phyloP scores from a whole-genome alignment of 2,888 invertebrate species.

The Agonum fuliginosum region DNA sequence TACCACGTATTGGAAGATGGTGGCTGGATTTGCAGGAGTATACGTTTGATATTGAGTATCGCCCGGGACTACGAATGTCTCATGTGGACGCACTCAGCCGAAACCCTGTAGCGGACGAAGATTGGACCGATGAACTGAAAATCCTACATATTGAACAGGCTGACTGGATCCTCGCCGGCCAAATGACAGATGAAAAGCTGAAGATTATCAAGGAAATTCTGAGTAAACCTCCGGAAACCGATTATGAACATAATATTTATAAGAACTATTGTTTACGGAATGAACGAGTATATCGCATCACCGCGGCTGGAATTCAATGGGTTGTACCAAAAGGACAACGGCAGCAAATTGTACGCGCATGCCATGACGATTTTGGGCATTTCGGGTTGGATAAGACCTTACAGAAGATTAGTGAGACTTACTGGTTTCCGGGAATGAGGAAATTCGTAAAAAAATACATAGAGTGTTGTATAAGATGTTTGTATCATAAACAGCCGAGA shows the following conservation, averaged over 20 bases:
- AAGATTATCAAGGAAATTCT: constrained; percentile 6
- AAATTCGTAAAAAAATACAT: constrained; percentile 69
- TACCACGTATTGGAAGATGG: not conserved
- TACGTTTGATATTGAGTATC: no score
- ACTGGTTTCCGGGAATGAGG: constrained; percentile 70
- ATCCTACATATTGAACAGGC: constrained; percentile 56
- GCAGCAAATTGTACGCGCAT: constrained; percentile 61
- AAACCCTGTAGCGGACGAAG: constrained; percentile 60
- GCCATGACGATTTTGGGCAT: constrained; percentile 63
- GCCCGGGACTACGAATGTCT: no score
- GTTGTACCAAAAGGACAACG: constrained; percentile 62
- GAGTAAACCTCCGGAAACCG: not conserved
- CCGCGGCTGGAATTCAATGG: constrained; percentile 60
- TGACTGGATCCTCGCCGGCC: no score
- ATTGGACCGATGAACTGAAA: constrained; percentile 49
- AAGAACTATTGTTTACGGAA: constrained; percentile 26
- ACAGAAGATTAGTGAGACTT: constrained; percentile 63
- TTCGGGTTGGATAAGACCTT: constrained; percentile 64
- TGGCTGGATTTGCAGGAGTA: no score
- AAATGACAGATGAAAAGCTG: constrained; percentile 36
- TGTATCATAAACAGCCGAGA: constrained; percentile 67
- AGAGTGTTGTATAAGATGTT: constrained; percentile 68
- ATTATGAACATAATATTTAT: constrained; percentile 31
- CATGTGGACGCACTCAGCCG: no score
- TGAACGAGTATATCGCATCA: constrained; percentile 49